These are phyloP conservation scores for Limnodromus scolopaceus DNA, from an alignment of 2,797 vertebrate species.

Conservation along the genomic window DNA sequence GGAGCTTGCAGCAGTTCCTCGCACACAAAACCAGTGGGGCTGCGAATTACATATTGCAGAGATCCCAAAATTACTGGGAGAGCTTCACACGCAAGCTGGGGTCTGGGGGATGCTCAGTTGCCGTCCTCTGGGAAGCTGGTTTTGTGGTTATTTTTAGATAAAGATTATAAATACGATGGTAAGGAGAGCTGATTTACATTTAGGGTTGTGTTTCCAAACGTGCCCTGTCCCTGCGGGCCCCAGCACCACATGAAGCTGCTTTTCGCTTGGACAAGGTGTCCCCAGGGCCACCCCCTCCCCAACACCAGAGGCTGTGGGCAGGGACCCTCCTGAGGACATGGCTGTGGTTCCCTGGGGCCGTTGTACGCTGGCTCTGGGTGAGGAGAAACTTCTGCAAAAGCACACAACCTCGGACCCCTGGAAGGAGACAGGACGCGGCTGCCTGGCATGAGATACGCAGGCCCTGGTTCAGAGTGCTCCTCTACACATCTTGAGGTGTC, in stretches of 20 bases:
- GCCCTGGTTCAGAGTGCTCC: neutral
- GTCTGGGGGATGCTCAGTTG: conserved; percentile 49
- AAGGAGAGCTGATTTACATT: conserved; percentile 34
- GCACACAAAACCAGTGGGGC: neutral
- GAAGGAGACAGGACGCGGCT: neutral
- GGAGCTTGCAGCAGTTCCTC: neutral
- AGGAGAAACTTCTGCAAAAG: neutral
- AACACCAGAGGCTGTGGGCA: accelerated
- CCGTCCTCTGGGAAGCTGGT: conserved; percentile 36
- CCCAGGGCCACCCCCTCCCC: neutral
- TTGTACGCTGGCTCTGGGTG: accelerated
- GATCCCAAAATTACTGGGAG: conserved; percentile 46
- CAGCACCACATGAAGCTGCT: neutral
- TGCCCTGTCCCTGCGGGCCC: neutral
- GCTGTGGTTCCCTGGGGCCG: accelerated
- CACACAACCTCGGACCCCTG: accelerated
- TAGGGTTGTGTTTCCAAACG: conserved; percentile 9
- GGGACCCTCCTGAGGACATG: neutral
- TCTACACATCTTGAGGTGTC: neutral
- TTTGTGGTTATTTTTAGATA: conserved; percentile 41
- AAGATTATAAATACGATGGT: conserved; percentile 23
- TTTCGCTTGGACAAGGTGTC: neutral
- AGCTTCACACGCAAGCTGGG: conserved; percentile 17
- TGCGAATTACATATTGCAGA: neutral
- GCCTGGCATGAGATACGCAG: neutral